Base-by-base conservation (phyloP, 2,888 invertebrate genomes). In the Acanthopleura granulata region DNA sequence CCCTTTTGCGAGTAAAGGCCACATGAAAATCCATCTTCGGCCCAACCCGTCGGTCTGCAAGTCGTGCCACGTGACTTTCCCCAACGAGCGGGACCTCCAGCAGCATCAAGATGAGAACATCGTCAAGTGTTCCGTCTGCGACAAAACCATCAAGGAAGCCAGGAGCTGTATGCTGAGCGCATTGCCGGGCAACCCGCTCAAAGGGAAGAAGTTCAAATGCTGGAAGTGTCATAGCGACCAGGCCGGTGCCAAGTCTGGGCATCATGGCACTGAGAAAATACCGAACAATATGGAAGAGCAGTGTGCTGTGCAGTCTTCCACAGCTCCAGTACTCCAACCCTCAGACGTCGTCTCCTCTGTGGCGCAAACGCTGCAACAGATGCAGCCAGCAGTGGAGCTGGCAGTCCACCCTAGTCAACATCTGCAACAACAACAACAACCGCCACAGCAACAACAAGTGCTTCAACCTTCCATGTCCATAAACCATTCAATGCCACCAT, bases 121-220 rank as follows among this genome's bases (percentile, higher is more conserved):
- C 29, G 66, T 66, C 22, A 66, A 66, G 29, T 66, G 66, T 66
- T 22, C 66, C 27, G 29, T 16, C 29, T 66, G 66, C 29, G 29
- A 66, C 16, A 66, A 66, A 66, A 66, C 66, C 25, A 66, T 66
- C 66, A 66, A 66, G 25, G 66, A 66, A 27, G 66, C 66, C 25
- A 22, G 66, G 29, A 27, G 27, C 22, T 66, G 66, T 25, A 66
- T 66, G 66, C 29, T 66, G 66, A 66, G 25, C 25, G 25, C 15
- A 1, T 27, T 66, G 16, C 66, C 66, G 6, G 66, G 66, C 1
- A 66, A 27, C 14, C 22, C 22, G 3, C 25, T 66, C 22, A 66
- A 66, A 25, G 66, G 66, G 29, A 66, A 66, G 66, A 66, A 66
- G 29, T 66, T 66, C 29, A 66, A 66, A 14, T 66, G 66, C 25